Evolutionary conservation across 2,113 vertebrate species (phyloP).

Genomic region (Romanogobio albipinnatus): DNA sequence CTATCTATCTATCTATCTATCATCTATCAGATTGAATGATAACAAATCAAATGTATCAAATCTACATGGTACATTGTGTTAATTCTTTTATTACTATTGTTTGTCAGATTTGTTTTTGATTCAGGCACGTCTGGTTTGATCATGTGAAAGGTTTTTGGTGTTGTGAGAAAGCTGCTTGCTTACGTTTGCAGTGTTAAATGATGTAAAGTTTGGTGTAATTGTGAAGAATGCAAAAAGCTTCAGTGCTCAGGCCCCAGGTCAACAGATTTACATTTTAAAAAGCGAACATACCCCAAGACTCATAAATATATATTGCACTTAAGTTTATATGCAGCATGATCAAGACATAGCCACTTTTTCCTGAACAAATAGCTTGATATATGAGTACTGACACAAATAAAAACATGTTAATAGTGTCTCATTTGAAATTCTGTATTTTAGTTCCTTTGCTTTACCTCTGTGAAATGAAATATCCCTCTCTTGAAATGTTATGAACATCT

Average conservation of each 20-base stretch:
- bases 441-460: slow-evolving; percentile 3
- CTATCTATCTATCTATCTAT: slow-evolving; percentile 49
- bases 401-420: slow-evolving; percentile 20
- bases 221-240: slow-evolving; percentile 65
- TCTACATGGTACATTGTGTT: slow-evolving; percentile 52
- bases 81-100: slow-evolving; percentile 46
- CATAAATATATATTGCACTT: slow-evolving; percentile 43
- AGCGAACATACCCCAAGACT: slow-evolving; percentile 35
- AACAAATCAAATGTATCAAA: slow-evolving; percentile 47
- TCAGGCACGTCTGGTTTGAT: slow-evolving; percentile 64
- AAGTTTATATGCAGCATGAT: slow-evolving; percentile 45
- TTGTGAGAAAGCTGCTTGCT: slow-evolving; percentile 71
- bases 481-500: slow-evolving; percentile 32
- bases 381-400: slow-evolving; percentile 29
- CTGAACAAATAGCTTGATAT: slow-evolving; percentile 39
- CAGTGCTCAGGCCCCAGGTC: slow-evolving; percentile 39
- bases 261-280: slow-evolving; percentile 52
- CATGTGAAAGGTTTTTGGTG: slow-evolving; percentile 70
- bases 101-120: slow-evolving; percentile 52
- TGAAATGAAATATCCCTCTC: slow-evolving; percentile 14
- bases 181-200: slow-evolving; percentile 67
- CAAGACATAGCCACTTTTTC: slow-evolving; percentile 17
- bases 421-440: neutral
- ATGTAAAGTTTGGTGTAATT: slow-evolving; percentile 71
- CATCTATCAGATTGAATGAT: slow-evolving; percentile 58